Percentiles rank a stretch among this genome's conserved stretches.
Conservation (phyloP, 2,797 vertebrate genomes). For the Gambusia yucatana region DNA sequence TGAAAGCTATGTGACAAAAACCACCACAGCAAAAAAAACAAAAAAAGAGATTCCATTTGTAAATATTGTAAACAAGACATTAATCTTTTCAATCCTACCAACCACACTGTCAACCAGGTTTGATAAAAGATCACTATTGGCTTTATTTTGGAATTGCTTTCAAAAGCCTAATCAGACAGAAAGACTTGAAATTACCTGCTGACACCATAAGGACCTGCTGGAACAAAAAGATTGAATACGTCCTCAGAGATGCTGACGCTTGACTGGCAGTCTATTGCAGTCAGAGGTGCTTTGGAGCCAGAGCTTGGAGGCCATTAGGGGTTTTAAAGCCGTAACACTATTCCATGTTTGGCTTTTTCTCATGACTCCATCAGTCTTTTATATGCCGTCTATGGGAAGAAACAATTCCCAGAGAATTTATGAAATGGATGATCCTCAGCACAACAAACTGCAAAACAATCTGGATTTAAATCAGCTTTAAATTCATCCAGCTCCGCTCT, state of each 20-base stretch:
- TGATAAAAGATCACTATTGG: constrained; percentile 1
- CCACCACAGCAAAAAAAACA: not conserved
- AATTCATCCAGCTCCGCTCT: not conserved
- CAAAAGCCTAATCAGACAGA: constrained; percentile 12
- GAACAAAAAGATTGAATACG: not conserved
- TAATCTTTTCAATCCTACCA: not conserved
- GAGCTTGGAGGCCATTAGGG: not conserved
- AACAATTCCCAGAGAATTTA: constrained; percentile 5
- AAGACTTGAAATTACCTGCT: constrained; percentile 1
- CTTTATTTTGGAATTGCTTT: constrained; percentile 7
- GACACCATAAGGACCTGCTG: not conserved
- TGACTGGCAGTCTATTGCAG: constrained; percentile 12
- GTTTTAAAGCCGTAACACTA: constrained; percentile 3
- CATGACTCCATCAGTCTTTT: constrained; percentile 17
- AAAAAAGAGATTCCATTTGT: not conserved
- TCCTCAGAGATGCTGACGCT: constrained; percentile 5
- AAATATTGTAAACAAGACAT: constrained; percentile 1
- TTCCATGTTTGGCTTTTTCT: constrained; percentile 14
- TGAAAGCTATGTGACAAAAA: not conserved
- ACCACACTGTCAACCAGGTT: not conserved
- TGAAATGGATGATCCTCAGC: constrained; percentile 10
- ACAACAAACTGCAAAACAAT: not conserved
- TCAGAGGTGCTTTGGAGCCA: constrained; percentile 4
- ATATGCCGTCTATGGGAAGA: constrained; percentile 2
- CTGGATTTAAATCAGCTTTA: constrained; percentile 9